Evolutionary conservation across 2,113 vertebrate genomes (phyloP).

Genomic region (Pipra filicauda): DNA sequence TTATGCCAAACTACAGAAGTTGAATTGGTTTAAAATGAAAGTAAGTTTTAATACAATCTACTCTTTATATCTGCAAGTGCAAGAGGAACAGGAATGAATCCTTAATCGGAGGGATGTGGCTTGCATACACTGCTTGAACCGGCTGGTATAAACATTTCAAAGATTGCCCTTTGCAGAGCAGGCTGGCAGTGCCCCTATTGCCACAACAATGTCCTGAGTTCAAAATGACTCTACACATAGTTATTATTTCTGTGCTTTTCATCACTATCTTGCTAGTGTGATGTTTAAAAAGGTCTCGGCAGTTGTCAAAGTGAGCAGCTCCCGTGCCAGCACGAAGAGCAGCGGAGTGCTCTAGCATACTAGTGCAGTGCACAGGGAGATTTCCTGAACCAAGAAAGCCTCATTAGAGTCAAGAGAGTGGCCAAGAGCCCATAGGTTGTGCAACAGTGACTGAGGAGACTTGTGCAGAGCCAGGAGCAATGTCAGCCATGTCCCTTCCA

Average conservation of each 20-base stretch:
- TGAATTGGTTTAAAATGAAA: neutral
- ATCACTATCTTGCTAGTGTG: neutral
- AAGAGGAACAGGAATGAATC: neutral
- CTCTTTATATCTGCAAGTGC: neutral
- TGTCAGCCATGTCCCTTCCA: neutral
- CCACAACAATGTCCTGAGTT: neutral
- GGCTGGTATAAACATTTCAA: neutral
- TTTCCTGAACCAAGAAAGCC: neutral
- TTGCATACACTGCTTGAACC: neutral
- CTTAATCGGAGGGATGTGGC: neutral
- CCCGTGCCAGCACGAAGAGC: neutral
- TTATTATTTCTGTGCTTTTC: neutral
- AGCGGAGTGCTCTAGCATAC: rapidly evolving
- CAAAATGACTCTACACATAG: neutral
- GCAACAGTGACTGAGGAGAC: neutral
- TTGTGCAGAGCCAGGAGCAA: too few relatives aligned
- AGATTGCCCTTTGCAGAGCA: neutral
- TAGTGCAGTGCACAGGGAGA: neutral
- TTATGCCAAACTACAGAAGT: neutral
- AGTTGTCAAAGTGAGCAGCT: neutral
- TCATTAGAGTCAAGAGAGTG: neutral
- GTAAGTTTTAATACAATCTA: neutral
- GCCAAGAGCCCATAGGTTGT: neutral
- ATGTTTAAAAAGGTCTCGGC: neutral
- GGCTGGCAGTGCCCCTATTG: neutral